Base-by-base conservation (phyloP, 1,140 invertebrate species). In the Vanessa tameamea region DNA sequence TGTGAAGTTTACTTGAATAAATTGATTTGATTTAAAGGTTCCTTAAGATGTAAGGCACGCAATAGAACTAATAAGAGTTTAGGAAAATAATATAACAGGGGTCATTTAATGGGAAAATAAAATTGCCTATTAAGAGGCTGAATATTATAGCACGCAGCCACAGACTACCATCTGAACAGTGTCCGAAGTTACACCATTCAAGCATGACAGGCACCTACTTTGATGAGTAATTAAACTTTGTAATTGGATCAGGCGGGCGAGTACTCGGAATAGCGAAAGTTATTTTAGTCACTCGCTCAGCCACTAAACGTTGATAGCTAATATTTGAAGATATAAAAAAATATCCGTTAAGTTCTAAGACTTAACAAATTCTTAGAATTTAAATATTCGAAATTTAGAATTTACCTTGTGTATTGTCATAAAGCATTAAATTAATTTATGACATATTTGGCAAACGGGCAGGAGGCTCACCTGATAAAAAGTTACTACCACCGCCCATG, bases 211-310 rank as follows among this genome's bases (percentile, higher is more conserved):
- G 66, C 61, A 53, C 48, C 50, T 61, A 72, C 53, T 23, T 55
- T 78, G 73, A 73, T 78, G 71, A 76, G 73, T 71, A 78, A 78
- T 78, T 78, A 68, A 78, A 78, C 77, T 78, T 78, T 76, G 53
- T 73, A 78, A 78, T 76, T 78, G 67, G 70, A 73, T 78, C 68
- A 68, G 70, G 61, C 66, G 59, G 73, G 73, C 70, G 64, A 73
- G 70, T 64, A 64, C 59, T 47, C 12, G 57, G 57, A 61, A 64
- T 64, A 69, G 47, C 57, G 68, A 69, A 69, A 69, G 57, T 69
- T 69, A 69, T 69, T 69, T 61, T 69, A 69, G 68, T 63, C 55
- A 63, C 68, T 69, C 23, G 68, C 68, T 61, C 57, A 15, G 57
- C 57, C 57, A 26, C 57, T 61, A 61, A 57, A 57, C 53, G 23